These are phyloP conservation scores for Ochotona princeps DNA, from an alignment of 2,113 vertebrate species.

Conservation along the genomic window DNA sequence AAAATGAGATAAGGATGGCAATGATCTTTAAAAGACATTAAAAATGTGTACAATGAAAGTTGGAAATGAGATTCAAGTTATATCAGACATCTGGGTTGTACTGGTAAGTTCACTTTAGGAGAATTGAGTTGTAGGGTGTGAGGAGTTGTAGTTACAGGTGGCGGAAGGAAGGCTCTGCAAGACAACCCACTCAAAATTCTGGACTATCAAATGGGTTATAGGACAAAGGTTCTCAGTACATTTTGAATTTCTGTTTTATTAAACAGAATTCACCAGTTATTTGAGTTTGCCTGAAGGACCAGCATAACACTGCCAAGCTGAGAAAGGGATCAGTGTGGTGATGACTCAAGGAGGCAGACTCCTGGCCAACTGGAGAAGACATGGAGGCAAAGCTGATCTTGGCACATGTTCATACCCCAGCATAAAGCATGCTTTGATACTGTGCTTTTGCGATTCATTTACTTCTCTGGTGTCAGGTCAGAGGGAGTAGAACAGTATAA, in stretches of 20 bases:
- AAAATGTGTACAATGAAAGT: background rate
- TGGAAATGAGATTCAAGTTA: background rate
- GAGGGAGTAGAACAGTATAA: background rate
- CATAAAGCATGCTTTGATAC: background rate
- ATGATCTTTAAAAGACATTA: background rate
- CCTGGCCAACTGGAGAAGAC: background rate
- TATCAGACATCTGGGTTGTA: background rate
- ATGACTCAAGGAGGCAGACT: background rate
- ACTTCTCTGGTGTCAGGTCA: background rate
- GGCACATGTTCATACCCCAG: fast-evolving
- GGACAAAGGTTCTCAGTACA: background rate
- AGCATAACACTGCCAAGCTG: background rate
- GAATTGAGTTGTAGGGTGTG: background rate
- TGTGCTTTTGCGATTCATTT: background rate
- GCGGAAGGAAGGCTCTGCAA: background rate
- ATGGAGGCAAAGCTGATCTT: background rate
- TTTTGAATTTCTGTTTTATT: background rate
- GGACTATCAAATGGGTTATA: background rate
- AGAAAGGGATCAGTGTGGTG: background rate
- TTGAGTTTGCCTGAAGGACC: background rate
- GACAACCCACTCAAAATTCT: background rate
- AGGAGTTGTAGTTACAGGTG: background rate
- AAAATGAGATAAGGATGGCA: background rate
- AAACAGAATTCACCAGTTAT: background rate
- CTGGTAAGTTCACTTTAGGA: background rate